A percentile compares a stretch with the other conserved stretches of the same genome.
Conservation (phyloP, 2,113 vertebrate genomes). For the Callospermophilus lateralis region DNA sequence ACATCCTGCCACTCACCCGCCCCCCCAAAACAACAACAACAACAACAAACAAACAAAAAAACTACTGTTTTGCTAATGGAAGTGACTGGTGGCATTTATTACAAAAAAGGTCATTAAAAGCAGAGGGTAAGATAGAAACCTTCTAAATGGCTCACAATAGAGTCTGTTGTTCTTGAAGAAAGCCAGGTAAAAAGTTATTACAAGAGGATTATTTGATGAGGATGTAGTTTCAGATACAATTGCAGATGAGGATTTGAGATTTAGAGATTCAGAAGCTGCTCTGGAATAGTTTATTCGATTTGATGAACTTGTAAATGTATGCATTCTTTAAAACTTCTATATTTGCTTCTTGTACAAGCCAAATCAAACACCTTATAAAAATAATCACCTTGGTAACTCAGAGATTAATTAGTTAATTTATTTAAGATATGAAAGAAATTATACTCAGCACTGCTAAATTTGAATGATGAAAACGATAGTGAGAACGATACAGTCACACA, state of each 20-base stretch:
- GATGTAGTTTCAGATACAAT: background rate
- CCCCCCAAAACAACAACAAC: too few species aligned
- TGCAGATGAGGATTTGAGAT: background rate
- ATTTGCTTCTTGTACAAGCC: background rate
- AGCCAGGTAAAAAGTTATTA: background rate
- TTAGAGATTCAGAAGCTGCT: background rate
- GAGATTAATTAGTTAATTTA: background rate
- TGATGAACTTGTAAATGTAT: conserved; percentile 55
- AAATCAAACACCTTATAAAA: background rate
- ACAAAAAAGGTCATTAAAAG: background rate
- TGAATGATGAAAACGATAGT: background rate
- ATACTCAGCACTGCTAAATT: background rate
- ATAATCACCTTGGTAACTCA: background rate
- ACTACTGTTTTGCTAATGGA: background rate
- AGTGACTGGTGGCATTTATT: background rate
- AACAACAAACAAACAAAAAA: too few species aligned
- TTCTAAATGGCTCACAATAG: background rate
- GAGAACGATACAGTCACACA: background rate
- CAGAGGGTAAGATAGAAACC: background rate
- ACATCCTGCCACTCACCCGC: too few species aligned
- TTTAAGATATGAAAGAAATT: conserved; percentile 8
- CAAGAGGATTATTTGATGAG: background rate
- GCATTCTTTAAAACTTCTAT: background rate
- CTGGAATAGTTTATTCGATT: conserved; percentile 58
- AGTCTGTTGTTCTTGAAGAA: background rate